Conservation (phyloP, 1,140 invertebrate genomes). For the Drosophila malerkotliana region DNA sequence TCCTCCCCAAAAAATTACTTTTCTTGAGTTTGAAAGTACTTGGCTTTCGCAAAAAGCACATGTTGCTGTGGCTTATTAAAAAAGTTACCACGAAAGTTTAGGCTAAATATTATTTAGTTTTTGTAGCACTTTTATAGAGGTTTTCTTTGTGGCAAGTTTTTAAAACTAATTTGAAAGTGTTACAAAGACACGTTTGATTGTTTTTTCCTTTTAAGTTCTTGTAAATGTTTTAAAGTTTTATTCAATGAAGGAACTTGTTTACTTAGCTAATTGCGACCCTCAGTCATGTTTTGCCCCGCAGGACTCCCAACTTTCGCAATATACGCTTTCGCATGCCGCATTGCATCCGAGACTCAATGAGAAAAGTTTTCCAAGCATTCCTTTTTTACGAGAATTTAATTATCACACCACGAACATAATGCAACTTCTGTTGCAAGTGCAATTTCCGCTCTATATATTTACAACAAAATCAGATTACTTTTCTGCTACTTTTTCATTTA, state of each 20-base stretch:
- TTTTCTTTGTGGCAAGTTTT: conserved; percentile 7
- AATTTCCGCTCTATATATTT: conserved; percentile 2
- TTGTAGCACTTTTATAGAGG: background rate
- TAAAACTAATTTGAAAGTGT: conserved; percentile 5
- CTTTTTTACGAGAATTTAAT: conserved; percentile 36
- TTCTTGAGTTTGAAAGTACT: background rate
- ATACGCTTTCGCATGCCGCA: conserved; percentile 13
- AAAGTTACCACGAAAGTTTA: conserved; percentile 7
- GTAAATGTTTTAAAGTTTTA: background rate
- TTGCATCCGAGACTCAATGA: conserved; percentile 18
- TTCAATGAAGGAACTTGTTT: background rate
- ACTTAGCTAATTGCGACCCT: conserved; percentile 16
- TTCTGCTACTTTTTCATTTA: background rate
- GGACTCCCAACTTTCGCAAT: conserved; percentile 8
- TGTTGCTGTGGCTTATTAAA: conserved; percentile 2
- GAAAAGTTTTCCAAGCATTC: conserved; percentile 19
- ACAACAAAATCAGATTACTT: background rate
- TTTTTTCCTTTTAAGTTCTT: background rate
- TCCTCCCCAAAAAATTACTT: background rate
- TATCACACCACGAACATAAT: conserved; percentile 13
- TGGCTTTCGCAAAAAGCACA: background rate
- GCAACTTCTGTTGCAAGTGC: background rate
- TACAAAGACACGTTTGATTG: background rate
- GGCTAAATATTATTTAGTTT: background rate
- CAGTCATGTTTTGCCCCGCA: background rate